Conservation (phyloP, 2,797 vertebrate genomes). For the Hafferia zeledoni region DNA sequence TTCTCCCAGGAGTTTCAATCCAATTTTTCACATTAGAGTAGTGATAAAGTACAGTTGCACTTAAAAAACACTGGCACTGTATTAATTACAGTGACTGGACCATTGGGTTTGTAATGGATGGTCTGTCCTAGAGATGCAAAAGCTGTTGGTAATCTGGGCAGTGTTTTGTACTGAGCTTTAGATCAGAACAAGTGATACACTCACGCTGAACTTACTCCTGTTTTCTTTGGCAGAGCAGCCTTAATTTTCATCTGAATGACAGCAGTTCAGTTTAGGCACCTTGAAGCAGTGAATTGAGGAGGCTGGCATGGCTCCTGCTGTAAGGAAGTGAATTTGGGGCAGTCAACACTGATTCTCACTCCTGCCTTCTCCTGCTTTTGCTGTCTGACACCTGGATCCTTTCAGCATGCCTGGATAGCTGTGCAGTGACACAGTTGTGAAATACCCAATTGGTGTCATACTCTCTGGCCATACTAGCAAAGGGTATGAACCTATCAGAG, state of each 20-base stretch:
- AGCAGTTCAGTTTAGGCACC: neutral
- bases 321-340: neutral
- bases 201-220: neutral
- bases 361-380: neutral
- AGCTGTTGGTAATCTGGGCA: neutral
- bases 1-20: neutral
- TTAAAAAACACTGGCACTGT: neutral
- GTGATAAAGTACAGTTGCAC: neutral
- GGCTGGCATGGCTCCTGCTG: neutral
- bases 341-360: neutral
- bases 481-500: neutral
- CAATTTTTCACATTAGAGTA: neutral
- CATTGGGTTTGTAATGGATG: neutral
- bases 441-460: neutral
- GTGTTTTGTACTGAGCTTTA: neutral
- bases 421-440: neutral
- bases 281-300: neutral
- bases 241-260: neutral
- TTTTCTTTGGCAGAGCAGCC: neutral
- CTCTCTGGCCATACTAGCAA: neutral
- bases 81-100: neutral
- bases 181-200: neutral
- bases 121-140: neutral
- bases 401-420: neutral
- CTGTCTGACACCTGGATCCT: neutral